Evolutionary conservation across 1,140 invertebrate genomes (phyloP).

Genomic region (Chrysomallon squamiferum): DNA sequence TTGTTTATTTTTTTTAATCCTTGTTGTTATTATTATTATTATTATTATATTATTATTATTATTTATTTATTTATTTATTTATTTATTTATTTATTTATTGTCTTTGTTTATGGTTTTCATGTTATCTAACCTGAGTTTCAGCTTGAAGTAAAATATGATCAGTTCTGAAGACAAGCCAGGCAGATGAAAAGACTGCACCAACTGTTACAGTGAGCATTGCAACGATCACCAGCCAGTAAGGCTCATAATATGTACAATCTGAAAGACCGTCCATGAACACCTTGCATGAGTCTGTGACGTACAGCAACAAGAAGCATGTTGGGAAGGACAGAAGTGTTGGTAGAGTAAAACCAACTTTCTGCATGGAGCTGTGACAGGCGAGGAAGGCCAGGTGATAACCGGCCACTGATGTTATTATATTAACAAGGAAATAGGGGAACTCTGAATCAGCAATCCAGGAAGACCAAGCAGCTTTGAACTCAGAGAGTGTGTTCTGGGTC

Average conservation of each 20-base stretch:
- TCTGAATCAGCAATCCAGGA: background rate
- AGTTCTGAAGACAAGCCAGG: constrained; percentile 14
- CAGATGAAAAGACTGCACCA: constrained; percentile 14
- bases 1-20: too few species aligned
- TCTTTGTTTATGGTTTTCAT: too few species aligned
- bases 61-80: too few species aligned
- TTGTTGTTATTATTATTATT: too few species aligned
- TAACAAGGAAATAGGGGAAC: constrained; percentile 9
- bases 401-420: constrained; percentile 4
- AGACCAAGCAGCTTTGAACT: constrained; percentile 14
- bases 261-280: background rate
- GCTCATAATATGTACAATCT: background rate
- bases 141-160: constrained; percentile 17
- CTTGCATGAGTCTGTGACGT: constrained; percentile 11
- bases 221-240: background rate
- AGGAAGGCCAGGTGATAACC: constrained; percentile 30
- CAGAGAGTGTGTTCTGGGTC: background rate
- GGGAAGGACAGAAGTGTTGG: constrained; percentile 23
- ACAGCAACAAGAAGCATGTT: constrained; percentile 10
- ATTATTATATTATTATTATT: too few species aligned
- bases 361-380: constrained; percentile 30
- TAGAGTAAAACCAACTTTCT: constrained; percentile 18
- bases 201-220: constrained; percentile 5
- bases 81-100: too few species aligned
- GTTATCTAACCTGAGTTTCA: constrained; percentile 19